These are phyloP conservation scores for Loris lydekkerianus DNA, from an alignment of 2,797 vertebrate genomes.

Conservation along the genomic window DNA sequence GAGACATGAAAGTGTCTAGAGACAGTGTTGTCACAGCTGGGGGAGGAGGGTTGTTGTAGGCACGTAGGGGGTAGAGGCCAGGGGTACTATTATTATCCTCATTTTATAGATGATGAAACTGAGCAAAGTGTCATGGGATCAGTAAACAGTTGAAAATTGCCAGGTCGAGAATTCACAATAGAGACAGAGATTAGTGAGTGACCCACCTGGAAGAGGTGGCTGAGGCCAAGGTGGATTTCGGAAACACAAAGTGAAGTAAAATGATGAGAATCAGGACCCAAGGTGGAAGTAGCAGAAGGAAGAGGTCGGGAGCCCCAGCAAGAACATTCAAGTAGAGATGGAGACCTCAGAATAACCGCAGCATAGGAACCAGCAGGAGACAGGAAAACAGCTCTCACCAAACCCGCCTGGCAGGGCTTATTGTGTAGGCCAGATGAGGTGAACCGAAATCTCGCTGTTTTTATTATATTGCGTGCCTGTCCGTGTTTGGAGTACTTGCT, in stretches of 20 bases:
- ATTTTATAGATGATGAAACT: background rate
- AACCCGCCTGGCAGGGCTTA: background rate
- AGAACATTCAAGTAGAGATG: background rate
- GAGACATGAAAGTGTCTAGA: background rate
- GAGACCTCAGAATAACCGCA: background rate
- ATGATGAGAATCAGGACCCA: background rate
- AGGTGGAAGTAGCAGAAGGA: background rate
- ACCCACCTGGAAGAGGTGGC: background rate
- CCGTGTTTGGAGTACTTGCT: slow-evolving; percentile 52
- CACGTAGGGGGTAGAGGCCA: too few relatives aligned
- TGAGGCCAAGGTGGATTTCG: background rate
- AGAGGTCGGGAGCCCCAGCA: background rate
- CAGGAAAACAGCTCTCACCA: background rate
- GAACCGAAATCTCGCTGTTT: background rate
- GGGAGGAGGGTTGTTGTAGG: too few relatives aligned
- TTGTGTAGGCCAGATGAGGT: background rate
- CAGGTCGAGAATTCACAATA: background rate
- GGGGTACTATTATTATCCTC: background rate
- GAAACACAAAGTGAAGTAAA: background rate
- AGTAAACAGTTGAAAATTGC: background rate
- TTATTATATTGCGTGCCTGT: background rate
- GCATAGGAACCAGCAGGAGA: background rate
- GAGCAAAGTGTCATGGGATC: background rate
- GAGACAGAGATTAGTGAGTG: background rate
- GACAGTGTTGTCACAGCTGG: background rate